phyloP scores from a whole-genome alignment of 2,797 vertebrate genomes.

The Gallirallus australis region DNA sequence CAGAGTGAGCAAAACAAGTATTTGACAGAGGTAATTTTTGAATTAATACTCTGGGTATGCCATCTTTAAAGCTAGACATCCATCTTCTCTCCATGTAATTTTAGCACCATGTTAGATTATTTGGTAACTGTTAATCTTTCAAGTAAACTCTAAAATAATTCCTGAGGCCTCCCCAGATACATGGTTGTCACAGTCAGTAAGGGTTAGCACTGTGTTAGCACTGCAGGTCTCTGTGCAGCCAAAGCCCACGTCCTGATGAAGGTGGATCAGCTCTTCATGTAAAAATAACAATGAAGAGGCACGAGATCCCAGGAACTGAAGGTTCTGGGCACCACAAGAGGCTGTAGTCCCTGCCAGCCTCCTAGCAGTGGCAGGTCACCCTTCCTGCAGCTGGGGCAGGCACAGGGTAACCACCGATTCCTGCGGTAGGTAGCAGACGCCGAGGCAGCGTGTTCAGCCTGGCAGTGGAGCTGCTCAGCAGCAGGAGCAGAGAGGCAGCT shows the following conservation, averaged over 20 bases:
- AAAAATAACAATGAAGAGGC: neutral
- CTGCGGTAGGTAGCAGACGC: neutral
- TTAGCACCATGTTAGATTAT: neutral
- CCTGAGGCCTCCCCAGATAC: neutral
- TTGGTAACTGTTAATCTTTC: neutral
- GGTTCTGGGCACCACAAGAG: neutral
- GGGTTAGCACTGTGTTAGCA: neutral
- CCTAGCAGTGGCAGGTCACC: neutral
- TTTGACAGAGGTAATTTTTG: neutral
- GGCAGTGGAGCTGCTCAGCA: neutral
- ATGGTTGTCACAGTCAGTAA: neutral
- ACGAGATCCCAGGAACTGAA: neutral
- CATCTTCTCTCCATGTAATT: neutral
- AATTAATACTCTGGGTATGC: neutral
- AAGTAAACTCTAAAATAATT: neutral
- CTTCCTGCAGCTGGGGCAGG: neutral
- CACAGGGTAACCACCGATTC: neutral
- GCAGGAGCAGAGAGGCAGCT: neutral
- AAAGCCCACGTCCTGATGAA: accelerated
- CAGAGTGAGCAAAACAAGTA: slow-evolving; percentile 19
- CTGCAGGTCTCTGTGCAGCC: neutral
- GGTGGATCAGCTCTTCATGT: neutral
- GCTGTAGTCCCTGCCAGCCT: neutral
- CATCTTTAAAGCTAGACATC: neutral
- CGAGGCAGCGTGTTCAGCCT: neutral